A percentile compares a stretch with the other conserved stretches of the same genome.
These are phyloP conservation scores for Cyaniris semiargus DNA, from an alignment of 2,888 invertebrate species.

Conservation along the genomic window DNA sequence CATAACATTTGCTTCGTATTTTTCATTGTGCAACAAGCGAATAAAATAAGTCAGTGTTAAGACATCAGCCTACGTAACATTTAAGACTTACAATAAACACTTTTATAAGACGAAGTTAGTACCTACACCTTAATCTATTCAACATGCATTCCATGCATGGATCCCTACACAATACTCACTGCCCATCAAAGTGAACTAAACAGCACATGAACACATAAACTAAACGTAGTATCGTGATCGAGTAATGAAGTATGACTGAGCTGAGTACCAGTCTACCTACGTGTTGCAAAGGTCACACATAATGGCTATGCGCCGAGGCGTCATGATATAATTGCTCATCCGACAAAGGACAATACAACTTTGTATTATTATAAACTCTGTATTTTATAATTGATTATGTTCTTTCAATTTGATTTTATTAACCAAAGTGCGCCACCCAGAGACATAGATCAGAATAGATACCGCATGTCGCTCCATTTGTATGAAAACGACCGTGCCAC, in stretches of 20 bases:
- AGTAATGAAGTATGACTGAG: slow-evolving; percentile 13
- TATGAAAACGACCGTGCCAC: too few species aligned
- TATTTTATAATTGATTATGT: neutral
- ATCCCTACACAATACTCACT: slow-evolving; percentile 34
- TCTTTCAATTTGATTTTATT: neutral
- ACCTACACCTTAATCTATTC: neutral
- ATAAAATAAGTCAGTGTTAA: too few species aligned
- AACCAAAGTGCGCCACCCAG: too few species aligned
- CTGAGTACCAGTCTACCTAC: slow-evolving; percentile 21
- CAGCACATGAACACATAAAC: slow-evolving; percentile 13
- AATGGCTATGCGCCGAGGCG: slow-evolving; percentile 24
- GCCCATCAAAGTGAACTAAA: slow-evolving; percentile 30
- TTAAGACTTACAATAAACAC: neutral
- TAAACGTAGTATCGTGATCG: neutral
- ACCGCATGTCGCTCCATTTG: too few species aligned
- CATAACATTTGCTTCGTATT: neutral
- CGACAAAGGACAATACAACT: slow-evolving; percentile 17
- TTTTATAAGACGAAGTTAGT: neutral
- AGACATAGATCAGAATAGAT: too few species aligned
- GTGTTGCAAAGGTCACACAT: slow-evolving; percentile 18
- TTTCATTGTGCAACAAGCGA: neutral
- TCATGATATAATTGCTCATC: slow-evolving; percentile 15
- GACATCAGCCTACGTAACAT: neutral
- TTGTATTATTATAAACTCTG: slow-evolving; percentile 1
- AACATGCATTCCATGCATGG: slow-evolving; percentile 23